phyloP scores from a whole-genome alignment of 1,140 invertebrate species.

The Drosophila sechellia region DNA sequence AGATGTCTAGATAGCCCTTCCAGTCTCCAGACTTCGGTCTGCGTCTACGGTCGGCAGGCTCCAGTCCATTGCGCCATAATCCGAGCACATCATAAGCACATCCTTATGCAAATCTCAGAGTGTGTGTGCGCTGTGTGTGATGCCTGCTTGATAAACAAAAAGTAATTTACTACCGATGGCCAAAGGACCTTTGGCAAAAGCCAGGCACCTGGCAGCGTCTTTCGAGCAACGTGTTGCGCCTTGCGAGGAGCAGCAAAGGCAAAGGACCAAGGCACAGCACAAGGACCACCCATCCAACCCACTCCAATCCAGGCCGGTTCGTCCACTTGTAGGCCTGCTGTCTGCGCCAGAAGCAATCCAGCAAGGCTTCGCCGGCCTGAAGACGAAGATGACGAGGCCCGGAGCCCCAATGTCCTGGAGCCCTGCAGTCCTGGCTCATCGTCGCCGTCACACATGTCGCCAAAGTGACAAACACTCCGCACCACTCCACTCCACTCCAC shows the following conservation, averaged over 20 bases:
- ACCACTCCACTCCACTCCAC: neutral
- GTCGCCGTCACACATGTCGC: constrained; percentile 65
- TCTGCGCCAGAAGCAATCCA: constrained; percentile 31
- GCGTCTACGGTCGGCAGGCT: constrained; percentile 3
- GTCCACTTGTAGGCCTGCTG: constrained; percentile 28
- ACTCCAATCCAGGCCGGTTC: too few relatives aligned
- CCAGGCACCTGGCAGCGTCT: constrained; percentile 64
- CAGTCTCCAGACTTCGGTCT: constrained; percentile 5
- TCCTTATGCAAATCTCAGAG: constrained; percentile 76
- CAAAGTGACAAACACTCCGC: constrained; percentile 59
- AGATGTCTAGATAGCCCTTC: constrained; percentile 72
- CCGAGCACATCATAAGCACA: constrained; percentile 80
- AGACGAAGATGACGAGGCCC: constrained; percentile 6
- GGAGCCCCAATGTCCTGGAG: neutral
- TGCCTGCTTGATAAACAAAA: constrained; percentile 77
- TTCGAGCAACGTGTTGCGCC: constrained; percentile 76
- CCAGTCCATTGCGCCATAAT: constrained; percentile 74
- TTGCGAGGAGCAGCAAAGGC: constrained; percentile 43
- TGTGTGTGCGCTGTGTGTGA: neutral
- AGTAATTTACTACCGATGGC: constrained; percentile 73
- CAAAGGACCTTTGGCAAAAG: constrained; percentile 31
- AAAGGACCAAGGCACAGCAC: constrained; percentile 1
- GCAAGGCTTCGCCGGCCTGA: constrained; percentile 9
- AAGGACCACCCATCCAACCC: neutral
- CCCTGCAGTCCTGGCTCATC: constrained; percentile 21